A percentile compares a stretch with the other conserved stretches of the same genome.
phyloP scores from a whole-genome alignment of 2,797 vertebrate species.

The Naso thynnoides region DNA sequence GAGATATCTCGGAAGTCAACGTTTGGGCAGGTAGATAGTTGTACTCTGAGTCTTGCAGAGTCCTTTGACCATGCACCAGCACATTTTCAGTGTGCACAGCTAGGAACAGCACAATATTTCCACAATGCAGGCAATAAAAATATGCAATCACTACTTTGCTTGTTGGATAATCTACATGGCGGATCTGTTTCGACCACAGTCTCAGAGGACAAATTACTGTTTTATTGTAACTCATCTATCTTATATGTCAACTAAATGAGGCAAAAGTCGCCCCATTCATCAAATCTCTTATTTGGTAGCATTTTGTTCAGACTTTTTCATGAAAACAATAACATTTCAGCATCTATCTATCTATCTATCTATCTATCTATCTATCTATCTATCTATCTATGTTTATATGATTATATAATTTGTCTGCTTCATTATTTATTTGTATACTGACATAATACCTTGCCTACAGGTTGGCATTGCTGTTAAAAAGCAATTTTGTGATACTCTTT shows the following conservation, averaged over 20 bases:
- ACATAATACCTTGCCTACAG: not conserved
- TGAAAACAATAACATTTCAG: not conserved
- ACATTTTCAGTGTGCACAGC: conserved; percentile 55
- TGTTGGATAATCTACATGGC: conserved; percentile 54
- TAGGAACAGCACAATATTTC: conserved; percentile 57
- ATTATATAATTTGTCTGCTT: not conserved
- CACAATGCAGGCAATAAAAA: conserved; percentile 66
- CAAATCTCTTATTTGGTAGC: conserved; percentile 42
- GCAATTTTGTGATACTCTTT: not conserved
- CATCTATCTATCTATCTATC: conserved; percentile 15
- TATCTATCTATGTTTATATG: conserved; percentile 14
- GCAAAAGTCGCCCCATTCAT: conserved; percentile 31
- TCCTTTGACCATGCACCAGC: conserved; percentile 60
- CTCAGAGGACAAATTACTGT: conserved; percentile 59
- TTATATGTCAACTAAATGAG: conserved; percentile 27
- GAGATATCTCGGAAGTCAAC: conserved; percentile 10
- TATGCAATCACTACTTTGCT: conserved; percentile 58
- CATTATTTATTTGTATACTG: conserved; percentile 14
- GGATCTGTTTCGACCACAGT: conserved; percentile 48
- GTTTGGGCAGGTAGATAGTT: conserved; percentile 16
- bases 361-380: conserved; percentile 23
- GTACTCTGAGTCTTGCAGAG: conserved; percentile 21
- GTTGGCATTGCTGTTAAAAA: conserved; percentile 9
- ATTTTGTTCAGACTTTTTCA: conserved; percentile 29
- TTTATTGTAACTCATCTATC: conserved; percentile 63